Percentiles rank a stretch among this genome's conserved stretches.
Conservation (phyloP, 2,888 invertebrate species). For the Leptopilina myrica region DNA sequence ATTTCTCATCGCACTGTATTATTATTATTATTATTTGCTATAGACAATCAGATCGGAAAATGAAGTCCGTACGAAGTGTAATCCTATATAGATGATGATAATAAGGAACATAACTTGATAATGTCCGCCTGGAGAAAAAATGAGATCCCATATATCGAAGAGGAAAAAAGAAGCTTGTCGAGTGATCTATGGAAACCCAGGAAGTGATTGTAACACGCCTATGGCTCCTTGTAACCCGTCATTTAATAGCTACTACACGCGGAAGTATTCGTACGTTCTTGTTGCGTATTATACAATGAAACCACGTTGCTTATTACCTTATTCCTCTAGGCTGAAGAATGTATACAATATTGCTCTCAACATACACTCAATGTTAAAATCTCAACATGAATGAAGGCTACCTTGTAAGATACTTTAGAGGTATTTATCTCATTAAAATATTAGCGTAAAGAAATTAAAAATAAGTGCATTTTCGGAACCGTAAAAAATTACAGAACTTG, state of each 20-base stretch:
- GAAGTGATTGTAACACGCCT: slow-evolving; percentile 61
- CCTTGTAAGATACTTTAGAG: too few species aligned
- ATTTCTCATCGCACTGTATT: background rate
- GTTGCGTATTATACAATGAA: slow-evolving; percentile 60
- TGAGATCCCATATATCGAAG: too few species aligned
- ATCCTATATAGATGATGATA: slow-evolving; percentile 11
- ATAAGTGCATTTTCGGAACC: too few species aligned
- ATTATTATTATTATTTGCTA: too few species aligned
- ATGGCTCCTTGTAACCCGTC: slow-evolving; percentile 65
- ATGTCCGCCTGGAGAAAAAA: background rate
- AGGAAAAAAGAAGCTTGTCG: slow-evolving; percentile 35
- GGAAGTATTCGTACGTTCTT: slow-evolving; percentile 64
- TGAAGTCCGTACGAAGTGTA: background rate
- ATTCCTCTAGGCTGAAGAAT: slow-evolving; percentile 47
- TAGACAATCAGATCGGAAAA: too few species aligned
- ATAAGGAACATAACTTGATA: slow-evolving; percentile 30
- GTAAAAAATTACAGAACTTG: too few species aligned
- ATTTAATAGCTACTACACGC: slow-evolving; percentile 68
- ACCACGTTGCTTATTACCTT: slow-evolving; percentile 38
- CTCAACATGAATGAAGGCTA: background rate
- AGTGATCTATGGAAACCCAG: slow-evolving; percentile 45
- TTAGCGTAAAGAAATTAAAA: too few species aligned
- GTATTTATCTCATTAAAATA: too few species aligned
- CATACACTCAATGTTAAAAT: background rate
- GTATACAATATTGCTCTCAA: too few species aligned